Base-by-base conservation (phyloP, 2,797 vertebrate genomes). In the Brachyalestes nurse region DNA sequence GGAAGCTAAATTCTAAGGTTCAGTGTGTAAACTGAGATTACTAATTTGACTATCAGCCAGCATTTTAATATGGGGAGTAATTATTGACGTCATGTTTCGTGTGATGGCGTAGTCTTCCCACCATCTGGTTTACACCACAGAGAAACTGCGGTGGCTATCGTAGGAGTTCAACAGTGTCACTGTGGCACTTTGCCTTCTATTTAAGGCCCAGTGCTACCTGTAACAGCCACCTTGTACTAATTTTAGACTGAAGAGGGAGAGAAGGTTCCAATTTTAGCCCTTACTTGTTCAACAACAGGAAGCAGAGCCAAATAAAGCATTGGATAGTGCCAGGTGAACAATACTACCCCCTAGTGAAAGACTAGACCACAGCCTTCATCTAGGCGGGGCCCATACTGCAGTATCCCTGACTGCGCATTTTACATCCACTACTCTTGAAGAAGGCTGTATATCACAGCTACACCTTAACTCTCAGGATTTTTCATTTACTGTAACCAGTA, bases 221-320 rank as follows among this genome's bases (percentile, higher is more conserved):
- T 74, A 51, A 57, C 64, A 38, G 13, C 53, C n/a, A 77, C 51
- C 47, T 76, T 78, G 61, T 89, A 85, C 90, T 95, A 91, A 93
- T 95, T 92, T 90, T 93, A 93, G 90, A 87, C 13, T 67, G 76
- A 80, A 45, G 78, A 87, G 83, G 88, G 81, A 83, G 85, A 88
- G 91, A 92, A 88, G 80, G 95, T 95, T 94, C 93, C 94, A 91
- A 89, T 90, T 90, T 92, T 88, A 90, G 89, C 89, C 86, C 87
- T 69, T 87, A 91, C 89, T 88, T 90, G 61, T 91, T 89, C 84
- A 93, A 89, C 91, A 94, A 95, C 94, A 96, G 95, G 95, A 96
- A 95, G 90, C 92, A 83, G 75, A 89, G 90, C 88, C 86, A 85
- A 80, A 88, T 89, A 75, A 82, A 88, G 83, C 87, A 79, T 42